Evolutionary conservation across 2,113 vertebrate genomes (phyloP), one percentile per base, ranked within the genome.

Genomic region (Myiopsitta monachus): DNA sequence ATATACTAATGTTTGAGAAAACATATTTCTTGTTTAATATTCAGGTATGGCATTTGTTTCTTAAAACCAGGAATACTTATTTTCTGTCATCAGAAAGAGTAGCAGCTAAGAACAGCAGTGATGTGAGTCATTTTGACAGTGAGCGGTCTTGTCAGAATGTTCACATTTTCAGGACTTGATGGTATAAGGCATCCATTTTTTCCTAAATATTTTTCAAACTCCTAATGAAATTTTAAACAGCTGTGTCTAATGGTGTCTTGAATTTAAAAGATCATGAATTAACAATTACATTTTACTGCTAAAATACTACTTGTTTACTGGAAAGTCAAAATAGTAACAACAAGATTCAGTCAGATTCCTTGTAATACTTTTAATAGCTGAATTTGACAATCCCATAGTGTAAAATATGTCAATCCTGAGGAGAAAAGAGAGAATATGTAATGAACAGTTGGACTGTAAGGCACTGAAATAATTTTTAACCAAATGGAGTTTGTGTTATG

Each of bases 131-230:
- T 94, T 89, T 94, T 94, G 70, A 90, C 52, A 85, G 36, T 83
- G 63, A 94, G 87, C 64, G 92, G 62, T 67, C 77, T 90, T 95
- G 92, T 97, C 81, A 96, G 73, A 82, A 87, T 93, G 87, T 96
- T 92, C 83, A 90, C 87, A 89, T 96, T 97, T 93, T 91, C 62
- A 90, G 73, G 93, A 94, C 85, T 96, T 94, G 88, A 76, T 90
- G 51, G 88, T 83, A 84, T 93, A 72, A 96, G 86, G 55, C 88
- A 93, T 94, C 44, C 22, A 27, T 90, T 94, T 90, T 90, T 97
- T 79, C 95, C 75, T 63, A 96, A 97, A 97, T 81, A 93, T 94
- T 96, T 97, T 91, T 95, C 47, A 77, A 92, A 95, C 82, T 88
- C 49, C 83, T 93, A 44, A 88, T 97, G 68, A 92, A 96, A 95